Base-by-base conservation (phyloP, 2,888 invertebrate genomes). In the Isotomurus palustris region DNA sequence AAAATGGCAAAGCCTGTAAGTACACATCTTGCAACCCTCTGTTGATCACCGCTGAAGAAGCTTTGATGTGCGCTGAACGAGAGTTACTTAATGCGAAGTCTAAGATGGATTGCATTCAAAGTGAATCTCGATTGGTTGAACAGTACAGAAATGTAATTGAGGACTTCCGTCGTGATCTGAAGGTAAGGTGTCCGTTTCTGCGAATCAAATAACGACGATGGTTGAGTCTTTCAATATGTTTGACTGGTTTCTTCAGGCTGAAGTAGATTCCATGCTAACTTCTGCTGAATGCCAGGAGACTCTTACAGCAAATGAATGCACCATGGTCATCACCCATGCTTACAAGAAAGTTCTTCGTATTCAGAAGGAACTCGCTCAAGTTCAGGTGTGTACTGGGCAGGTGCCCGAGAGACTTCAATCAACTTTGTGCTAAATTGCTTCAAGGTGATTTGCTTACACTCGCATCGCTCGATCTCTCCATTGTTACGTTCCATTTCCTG, bases 311-410 rank as follows among this genome's bases (percentile, higher is more conserved):
- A 65, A 68, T 53, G 70, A 70, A 45, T 60, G 60, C 25, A 60
- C 56, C 43, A 68, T 70, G 70, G 43, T 69, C 52, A 43, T 69
- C 22, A 64, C 67, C 47, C 69, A 69, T 27, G 69, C 70, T n/a
- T 70, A 70, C 66, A 69, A 69, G 45, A 69, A 69, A 54, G 66
- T 70, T 32, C 59, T 69, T 27, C 68, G 68, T 14, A 44, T 63
- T 24, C 70, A 70, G 40, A 70, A 68, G 58, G 70, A 70, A 41
- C 50, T 50, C 50, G 50, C 50, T 25, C 50, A 50, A 50, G 50
- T 50, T 40, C 50, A 50, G 50, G 64, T 64, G 28, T 60, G 58
- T 55, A 60, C 44, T 32, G 57, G 57, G 53, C 56, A 60, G 58
- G 60, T 64, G 44, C 60, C 64, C 47, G 40, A 58, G 35, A 55